Evolutionary conservation across 2,113 vertebrate species (phyloP), one percentile per base, ranked within the genome.

Genomic region (Phylloscopus whistleri): DNA sequence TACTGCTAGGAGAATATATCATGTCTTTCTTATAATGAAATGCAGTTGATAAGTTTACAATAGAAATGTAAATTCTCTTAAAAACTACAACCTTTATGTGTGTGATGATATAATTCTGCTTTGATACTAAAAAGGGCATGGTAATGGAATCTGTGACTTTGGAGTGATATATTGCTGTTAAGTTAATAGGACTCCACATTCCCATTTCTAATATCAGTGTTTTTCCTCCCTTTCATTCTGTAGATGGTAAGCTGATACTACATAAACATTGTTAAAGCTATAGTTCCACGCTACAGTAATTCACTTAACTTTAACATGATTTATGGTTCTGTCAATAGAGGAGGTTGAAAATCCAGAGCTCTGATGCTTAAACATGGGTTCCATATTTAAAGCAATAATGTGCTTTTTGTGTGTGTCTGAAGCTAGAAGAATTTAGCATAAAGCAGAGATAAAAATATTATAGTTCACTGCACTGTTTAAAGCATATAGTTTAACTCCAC

Each of bases 261-360:
- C 97, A 98, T 98, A 98, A 98, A 98, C 97, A 98, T 97, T 97
- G 98, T 98, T 98, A 98, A 98, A 98, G 97, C 97, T 98, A 98
- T 97, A 98, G 97, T 97, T 98, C 98, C 96, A 97, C 97, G 98
- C 98, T 98, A 98, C 98, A 98, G 98, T 98, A 99, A 98, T 99
- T 98, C 98, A 99, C 98, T 99, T 98, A 99, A 98, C 98, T 98
- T 98, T 97, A 98, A 98, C 97, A 96, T 99, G 98, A 99, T 99
- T 99, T 99, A 99, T 98, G 98, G 97, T 97, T 98, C 98, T 99
- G 98, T 98, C 98, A 98, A 98, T 98, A 98, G 97, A 94, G 97
- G 98, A 98, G 97, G 98, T 97, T 97, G 97, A 97, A 97, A 98
- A 97, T 95, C 94, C 96, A 95, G 97, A 95, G 95, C 91, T 96